Percentiles rank a stretch among this genome's conserved stretches.
Evolutionary conservation across 2,888 invertebrate species (phyloP).

Genomic region (Eupithecia dodoneata): DNA sequence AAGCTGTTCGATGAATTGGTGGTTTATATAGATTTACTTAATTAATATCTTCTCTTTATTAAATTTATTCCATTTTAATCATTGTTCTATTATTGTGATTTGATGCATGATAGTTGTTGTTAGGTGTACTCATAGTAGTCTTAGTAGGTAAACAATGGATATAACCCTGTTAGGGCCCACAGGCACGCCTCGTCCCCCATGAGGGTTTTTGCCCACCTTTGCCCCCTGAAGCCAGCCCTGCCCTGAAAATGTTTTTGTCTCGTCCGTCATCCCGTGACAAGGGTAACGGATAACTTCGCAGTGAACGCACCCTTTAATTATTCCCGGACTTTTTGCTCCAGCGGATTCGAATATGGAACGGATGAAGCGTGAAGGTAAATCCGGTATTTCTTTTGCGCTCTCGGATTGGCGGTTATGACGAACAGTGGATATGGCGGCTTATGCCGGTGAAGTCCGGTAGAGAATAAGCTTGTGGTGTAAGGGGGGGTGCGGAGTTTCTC

Average conservation of each 20-base stretch:
- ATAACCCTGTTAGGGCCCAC: too few species aligned
- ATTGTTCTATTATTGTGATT: too few species aligned
- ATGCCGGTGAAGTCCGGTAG: background rate
- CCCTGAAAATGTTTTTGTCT: constrained; percentile 58
- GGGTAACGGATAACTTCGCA: constrained; percentile 54
- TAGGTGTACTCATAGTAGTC: too few species aligned
- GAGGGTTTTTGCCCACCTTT: constrained; percentile 2
- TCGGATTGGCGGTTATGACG: constrained; percentile 38
- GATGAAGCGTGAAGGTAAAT: constrained; percentile 50
- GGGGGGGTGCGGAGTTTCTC: too few species aligned
- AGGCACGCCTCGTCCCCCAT: too few species aligned
- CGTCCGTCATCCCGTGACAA: constrained; percentile 63
- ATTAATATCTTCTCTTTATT: too few species aligned
- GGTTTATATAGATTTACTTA: too few species aligned
- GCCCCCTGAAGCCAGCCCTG: constrained; percentile 14
- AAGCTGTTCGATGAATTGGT: too few species aligned
- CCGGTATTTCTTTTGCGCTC: constrained; percentile 32
- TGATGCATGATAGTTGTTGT: too few species aligned
- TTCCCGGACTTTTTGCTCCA: constrained; percentile 59
- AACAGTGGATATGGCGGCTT: background rate
- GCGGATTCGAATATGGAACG: constrained; percentile 56
- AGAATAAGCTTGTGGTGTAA: background rate
- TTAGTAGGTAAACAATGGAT: too few species aligned
- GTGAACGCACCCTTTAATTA: constrained; percentile 62
- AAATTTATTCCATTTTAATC: too few species aligned